Conservation (phyloP, 2,113 vertebrate species). For the Anhinga rufa region DNA sequence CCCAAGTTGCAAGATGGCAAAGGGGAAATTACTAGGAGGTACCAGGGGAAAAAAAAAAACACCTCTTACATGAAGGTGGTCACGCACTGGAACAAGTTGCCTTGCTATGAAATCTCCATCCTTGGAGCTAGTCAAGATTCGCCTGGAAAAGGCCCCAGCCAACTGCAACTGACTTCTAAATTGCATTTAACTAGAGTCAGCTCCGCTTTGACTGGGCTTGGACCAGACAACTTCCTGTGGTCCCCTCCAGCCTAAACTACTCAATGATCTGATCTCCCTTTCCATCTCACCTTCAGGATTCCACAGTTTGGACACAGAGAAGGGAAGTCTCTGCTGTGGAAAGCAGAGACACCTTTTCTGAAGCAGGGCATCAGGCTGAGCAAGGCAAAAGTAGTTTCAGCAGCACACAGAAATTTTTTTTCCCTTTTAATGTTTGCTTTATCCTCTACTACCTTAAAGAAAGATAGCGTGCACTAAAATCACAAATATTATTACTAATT, state of each 20-base stretch:
- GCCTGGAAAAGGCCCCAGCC: not conserved
- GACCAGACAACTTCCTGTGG: not conserved
- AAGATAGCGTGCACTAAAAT: not conserved
- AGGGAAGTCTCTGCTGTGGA: not conserved
- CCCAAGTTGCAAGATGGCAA: not conserved
- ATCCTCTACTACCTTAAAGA: not conserved
- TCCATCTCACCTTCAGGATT: not conserved
- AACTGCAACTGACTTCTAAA: not conserved
- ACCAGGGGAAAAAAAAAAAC: fast-evolving
- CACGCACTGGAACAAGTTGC: not conserved
- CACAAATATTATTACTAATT: not conserved
- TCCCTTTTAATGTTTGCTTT: not conserved
- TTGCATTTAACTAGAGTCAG: not conserved
- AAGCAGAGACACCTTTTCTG: not conserved
- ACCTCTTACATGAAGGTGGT: not conserved
- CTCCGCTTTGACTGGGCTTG: not conserved
- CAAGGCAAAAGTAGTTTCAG: not conserved
- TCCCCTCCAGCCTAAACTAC: not conserved
- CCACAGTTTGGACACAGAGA: not conserved
- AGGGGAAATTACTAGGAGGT: not conserved
- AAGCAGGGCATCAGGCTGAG: too few species aligned
- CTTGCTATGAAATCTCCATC: not conserved
- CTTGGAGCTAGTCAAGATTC: not conserved
- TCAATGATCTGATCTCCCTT: not conserved
- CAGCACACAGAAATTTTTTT: not conserved